Base-by-base conservation (phyloP, 2,113 vertebrate species). In the Eurystomus gularis region DNA sequence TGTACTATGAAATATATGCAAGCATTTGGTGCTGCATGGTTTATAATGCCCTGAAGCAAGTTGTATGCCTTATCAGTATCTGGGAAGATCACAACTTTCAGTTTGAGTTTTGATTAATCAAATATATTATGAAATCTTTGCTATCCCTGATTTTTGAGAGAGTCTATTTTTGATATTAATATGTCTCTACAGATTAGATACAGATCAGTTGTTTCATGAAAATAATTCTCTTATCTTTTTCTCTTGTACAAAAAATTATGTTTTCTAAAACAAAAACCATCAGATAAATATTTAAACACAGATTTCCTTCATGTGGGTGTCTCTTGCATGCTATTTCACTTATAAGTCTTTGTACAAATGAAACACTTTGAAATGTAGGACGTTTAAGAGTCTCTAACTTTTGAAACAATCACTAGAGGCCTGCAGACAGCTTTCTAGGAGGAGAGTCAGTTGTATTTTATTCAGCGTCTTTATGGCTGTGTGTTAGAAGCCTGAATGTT, bases 211-310 rank as follows among this genome's bases (percentile, higher is more conserved):
- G 71, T 92, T 97, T 96, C 88, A 93, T 85, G 40, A 81, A 95
- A 96, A 95, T 91, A 94, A 93, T 96, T 91, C 55, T 49, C 81
- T 89, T 97, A 94, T 94, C 60, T 90, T 95, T 69, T 95, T 83
- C 44, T 81, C 82, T 96, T 93, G 51, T 80, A 72, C 52, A 96
- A 95, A 95, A 94, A 78, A 90, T 68, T 75, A 82, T 81, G 46
- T 49, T 94, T 91, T 96, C 93, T 79, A 93, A 96, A 96, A 94
- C 93, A 93, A 95, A 93, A 97, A 81, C 37, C 77, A 91, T 94
- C 93, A 97, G 88, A 92, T 96, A 97, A 97, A 96, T 96, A 92
- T 96, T 96, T 97, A 96, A 96, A 93, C 44, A 83, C 76, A 93
- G 54, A 87, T 96, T 94, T 96, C 88, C 85, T 96, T 95, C 65